Evolutionary conservation across 2,797 vertebrate genomes (phyloP).

Genomic region (Acropternis orthonyx): DNA sequence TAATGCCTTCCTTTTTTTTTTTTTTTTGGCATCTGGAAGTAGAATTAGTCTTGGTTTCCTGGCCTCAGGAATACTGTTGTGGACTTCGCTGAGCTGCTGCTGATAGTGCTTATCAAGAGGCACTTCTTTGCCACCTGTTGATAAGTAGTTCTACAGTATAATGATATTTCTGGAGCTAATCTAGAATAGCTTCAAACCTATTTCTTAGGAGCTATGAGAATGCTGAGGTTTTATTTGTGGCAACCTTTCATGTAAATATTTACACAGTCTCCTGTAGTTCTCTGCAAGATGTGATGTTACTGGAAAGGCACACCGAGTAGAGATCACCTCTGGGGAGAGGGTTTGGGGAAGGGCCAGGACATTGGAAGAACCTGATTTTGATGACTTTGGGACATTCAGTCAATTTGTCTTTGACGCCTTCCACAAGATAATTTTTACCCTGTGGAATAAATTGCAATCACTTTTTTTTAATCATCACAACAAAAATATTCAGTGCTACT

Average conservation of each 20-base stretch:
- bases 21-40: fast-evolving
- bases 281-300: neutral
- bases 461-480: neutral
- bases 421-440: neutral
- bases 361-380: neutral
- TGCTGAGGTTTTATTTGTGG: neutral
- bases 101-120: neutral
- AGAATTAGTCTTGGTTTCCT: neutral
- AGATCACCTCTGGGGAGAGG: neutral
- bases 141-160: neutral
- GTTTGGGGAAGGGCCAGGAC: neutral
- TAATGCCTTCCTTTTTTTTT: neutral
- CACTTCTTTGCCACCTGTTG: neutral
- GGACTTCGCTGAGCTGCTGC: neutral
- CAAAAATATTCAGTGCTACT: neutral
- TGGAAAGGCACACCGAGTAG: fast-evolving
- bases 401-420: neutral
- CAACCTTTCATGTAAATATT: neutral
- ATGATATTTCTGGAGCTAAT: neutral
- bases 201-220: neutral
- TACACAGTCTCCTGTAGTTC: neutral
- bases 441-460: neutral
- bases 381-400: neutral
- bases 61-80: neutral
- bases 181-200: neutral